phyloP scores from a whole-genome alignment of 2,888 invertebrate genomes.

The Serrognathus titanus region DNA sequence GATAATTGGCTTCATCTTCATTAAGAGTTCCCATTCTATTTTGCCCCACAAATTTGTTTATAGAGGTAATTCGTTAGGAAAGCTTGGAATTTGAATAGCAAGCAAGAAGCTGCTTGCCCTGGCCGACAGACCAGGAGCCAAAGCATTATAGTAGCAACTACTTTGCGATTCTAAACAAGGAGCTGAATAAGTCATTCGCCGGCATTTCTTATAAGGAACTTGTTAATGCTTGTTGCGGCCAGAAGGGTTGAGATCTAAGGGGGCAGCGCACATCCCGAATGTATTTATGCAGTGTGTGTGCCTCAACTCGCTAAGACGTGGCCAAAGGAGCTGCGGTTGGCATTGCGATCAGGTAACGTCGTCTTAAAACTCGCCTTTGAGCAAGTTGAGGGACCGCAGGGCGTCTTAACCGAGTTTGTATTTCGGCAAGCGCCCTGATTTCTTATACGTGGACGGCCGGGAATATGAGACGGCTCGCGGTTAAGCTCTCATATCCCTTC shows the following conservation, averaged over 20 bases:
- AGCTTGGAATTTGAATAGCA: too few species aligned
- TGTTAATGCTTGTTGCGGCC: conserved; percentile 33
- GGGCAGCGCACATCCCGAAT: conserved; percentile 31
- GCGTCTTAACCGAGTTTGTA: conserved; percentile 31
- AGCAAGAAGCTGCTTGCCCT: background rate
- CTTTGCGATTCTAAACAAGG: conserved; percentile 7
- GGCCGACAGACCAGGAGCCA: background rate
- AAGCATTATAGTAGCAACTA: background rate
- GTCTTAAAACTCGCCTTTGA: conserved; percentile 40
- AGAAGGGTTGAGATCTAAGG: conserved; percentile 23
- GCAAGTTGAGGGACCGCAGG: conserved; percentile 32
- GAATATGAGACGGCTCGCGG: conserved; percentile 26
- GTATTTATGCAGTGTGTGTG: conserved; percentile 36
- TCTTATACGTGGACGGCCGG: conserved; percentile 29
- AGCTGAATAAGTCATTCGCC: conserved; percentile 36
- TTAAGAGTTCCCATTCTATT: too few species aligned
- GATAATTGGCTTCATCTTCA: too few species aligned
- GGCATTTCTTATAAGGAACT: conserved; percentile 35
- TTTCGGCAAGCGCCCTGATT: conserved; percentile 27
- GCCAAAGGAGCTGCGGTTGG: conserved; percentile 41
- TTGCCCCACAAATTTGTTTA: background rate
- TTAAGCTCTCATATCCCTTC: conserved; percentile 25
- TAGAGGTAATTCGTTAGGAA: background rate
- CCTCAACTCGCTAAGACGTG: conserved; percentile 36
- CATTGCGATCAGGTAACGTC: conserved; percentile 45